These are phyloP conservation scores for Caradrina kadenii DNA, from an alignment of 2,888 invertebrate genomes.

Conservation along the genomic window DNA sequence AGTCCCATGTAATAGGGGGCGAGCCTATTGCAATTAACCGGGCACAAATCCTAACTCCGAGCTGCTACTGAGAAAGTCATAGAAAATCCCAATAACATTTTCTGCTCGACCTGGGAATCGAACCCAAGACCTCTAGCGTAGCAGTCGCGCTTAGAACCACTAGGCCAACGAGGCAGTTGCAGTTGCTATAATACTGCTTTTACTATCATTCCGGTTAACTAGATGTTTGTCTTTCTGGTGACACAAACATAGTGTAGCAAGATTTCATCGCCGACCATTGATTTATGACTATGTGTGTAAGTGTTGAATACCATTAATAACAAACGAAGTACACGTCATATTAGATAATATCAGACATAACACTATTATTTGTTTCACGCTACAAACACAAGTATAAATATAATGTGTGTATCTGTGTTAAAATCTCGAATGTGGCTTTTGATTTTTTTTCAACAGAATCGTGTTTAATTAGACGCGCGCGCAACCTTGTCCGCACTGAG, in stretches of 20 bases:
- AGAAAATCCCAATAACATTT: no score
- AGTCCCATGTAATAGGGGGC: no score
- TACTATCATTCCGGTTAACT: constrained; percentile 28
- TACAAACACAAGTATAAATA: constrained; percentile 36
- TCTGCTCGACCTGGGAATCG: no score
- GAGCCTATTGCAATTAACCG: no score
- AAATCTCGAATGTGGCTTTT: constrained; percentile 56
- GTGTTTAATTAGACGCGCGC: constrained; percentile 68
- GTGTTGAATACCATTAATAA: constrained; percentile 38
- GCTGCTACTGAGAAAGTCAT: no score
- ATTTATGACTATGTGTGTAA: constrained; percentile 45
- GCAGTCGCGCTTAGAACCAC: no score
- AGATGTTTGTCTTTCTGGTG: constrained; percentile 41
- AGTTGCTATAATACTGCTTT: constrained; percentile 34
- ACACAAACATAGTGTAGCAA: constrained; percentile 33
- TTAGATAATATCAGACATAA: constrained; percentile 46
- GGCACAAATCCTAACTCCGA: no score
- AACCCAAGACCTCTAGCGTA: no score
- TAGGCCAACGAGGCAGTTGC: no score
- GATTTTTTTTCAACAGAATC: constrained; percentile 59
- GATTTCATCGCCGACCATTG: constrained; percentile 42
- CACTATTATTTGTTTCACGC: constrained; percentile 38
- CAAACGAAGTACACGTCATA: constrained; percentile 23
- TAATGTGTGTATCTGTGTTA: constrained; percentile 45
- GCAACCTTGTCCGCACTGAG: constrained; percentile 69